phyloP scores from a whole-genome alignment of 2,888 invertebrate species.

The Gnatocerus cornutus region DNA sequence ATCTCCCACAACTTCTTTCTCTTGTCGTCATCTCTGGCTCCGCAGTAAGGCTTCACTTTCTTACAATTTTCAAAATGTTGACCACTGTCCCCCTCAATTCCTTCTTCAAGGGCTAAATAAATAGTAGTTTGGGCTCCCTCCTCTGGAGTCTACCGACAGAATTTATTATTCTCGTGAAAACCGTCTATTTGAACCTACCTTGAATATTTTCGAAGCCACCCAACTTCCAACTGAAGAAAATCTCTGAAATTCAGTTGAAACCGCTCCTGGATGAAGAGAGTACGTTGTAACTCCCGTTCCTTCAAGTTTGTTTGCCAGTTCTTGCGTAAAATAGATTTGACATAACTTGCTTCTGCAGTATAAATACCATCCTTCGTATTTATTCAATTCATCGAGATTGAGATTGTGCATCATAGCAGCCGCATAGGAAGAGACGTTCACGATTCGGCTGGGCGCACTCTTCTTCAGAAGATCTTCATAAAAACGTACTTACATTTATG shows the following conservation, averaged over 20 bases:
- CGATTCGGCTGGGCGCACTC: conserved; percentile 12
- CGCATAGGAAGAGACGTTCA: conserved; percentile 33
- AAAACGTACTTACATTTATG: conserved; percentile 8
- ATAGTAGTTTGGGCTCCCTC: conserved; percentile 33
- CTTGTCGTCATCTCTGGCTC: conserved; percentile 16
- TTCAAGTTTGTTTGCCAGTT: conserved; percentile 50
- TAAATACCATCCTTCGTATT: conserved; percentile 10
- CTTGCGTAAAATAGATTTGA: conserved; percentile 51
- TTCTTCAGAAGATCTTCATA: conserved; percentile 6
- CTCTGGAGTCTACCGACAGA: conserved; percentile 21
- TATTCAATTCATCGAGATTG: conserved; percentile 43
- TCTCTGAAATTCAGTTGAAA: conserved; percentile 30
- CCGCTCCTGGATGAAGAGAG: conserved; percentile 61
- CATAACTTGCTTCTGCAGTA: conserved; percentile 52
- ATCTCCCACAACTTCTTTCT: conserved; percentile 35
- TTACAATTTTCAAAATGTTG: conserved; percentile 37
- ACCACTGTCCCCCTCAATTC: conserved; percentile 21
- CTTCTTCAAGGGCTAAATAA: conserved; percentile 25
- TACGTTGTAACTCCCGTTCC: conserved; percentile 56
- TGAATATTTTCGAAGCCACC: conserved; percentile 8
- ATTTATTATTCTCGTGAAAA: neutral
- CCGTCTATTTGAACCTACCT: neutral
- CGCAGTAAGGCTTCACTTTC: conserved; percentile 16
- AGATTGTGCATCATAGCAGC: conserved; percentile 34
- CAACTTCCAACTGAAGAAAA: neutral